Evolutionary conservation across 2,113 vertebrate species (phyloP), one percentile per base, ranked within the genome.

Genomic region (Barnardius zonarius): DNA sequence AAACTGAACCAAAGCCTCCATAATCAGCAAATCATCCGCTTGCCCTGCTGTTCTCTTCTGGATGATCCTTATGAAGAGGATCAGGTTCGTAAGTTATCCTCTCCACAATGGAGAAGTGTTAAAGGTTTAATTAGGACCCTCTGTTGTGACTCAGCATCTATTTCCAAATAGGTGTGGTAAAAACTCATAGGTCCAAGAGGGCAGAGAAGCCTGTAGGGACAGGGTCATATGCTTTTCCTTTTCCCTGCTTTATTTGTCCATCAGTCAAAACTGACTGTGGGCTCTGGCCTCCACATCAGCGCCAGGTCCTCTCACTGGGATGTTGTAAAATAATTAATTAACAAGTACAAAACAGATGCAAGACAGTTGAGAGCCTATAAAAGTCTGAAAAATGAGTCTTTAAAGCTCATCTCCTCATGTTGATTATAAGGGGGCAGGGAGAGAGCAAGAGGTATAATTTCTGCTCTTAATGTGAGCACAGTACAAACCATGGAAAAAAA

Each of bases 241-340:
- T 27, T 41, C 55, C 72, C 57, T 28, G 27, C 44, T 69, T 24
- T 10, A 0, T 31, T 23, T 4, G 0, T 37, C 79, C 17, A 0
- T 48, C n/a, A 2, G n/a, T 31, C 30, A 27, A 57, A 33, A 20
- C 35, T 0, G 0, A 12, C 27, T 25, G 6, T 28, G 46, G 15
- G 18, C 30, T 76, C 61, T 69, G 66, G 67, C 22, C 88, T 64
- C 48, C 57, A 17, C 9, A 0, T 25, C 52, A 18, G 49, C 31
- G 20, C 14, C 33, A 12, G 4, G 35, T 69, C 9, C 19, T 37
- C 49, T 61, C 19, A 2, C 13, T 22, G 7, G 16, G 28, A 37
- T 64, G 33, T 48, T 88, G 35, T 73, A 76, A 83, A 61, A 70
- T 7, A 35, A 27, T 30, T 68, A 86, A 19, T 63, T 54, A 43